These are phyloP conservation scores for Rhyzopertha dominica DNA, from an alignment of 1,140 invertebrate species.

Conservation along the genomic window DNA sequence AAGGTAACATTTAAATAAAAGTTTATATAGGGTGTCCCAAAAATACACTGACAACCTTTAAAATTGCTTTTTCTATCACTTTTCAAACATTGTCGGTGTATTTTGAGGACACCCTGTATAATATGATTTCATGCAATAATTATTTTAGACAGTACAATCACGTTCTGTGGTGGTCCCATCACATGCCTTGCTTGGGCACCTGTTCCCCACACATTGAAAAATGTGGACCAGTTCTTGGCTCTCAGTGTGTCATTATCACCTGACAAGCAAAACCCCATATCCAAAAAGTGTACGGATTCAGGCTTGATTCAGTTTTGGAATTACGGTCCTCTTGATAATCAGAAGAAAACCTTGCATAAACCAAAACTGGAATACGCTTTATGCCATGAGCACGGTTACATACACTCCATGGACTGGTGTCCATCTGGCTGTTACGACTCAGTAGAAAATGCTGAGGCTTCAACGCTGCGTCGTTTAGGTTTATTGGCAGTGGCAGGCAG, in stretches of 20 bases:
- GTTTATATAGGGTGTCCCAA: constrained; percentile 1
- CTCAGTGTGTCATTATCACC: constrained; percentile 49
- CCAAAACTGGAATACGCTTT: constrained; percentile 53
- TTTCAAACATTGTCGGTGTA: too few species aligned
- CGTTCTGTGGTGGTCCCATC: constrained; percentile 59
- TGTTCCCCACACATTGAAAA: constrained; percentile 32
- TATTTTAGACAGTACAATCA: constrained; percentile 44
- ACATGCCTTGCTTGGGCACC: constrained; percentile 57
- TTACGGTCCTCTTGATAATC: constrained; percentile 46
- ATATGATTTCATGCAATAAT: constrained; percentile 12
- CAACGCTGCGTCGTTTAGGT: constrained; percentile 52
- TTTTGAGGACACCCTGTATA: too few species aligned
- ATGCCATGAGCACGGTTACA: constrained; percentile 58
- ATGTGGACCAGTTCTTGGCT: constrained; percentile 51
- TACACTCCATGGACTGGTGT: constrained; percentile 71
- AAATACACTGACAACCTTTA: not conserved
- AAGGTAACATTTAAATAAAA: too few species aligned
- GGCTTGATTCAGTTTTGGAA: constrained; percentile 59
- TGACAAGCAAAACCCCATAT: constrained; percentile 44
- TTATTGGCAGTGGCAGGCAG: constrained; percentile 64
- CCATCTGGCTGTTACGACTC: constrained; percentile 60
- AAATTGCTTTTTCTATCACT: too few species aligned
- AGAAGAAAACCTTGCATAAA: constrained; percentile 14
- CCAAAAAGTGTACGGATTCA: constrained; percentile 41
- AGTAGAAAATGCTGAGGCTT: constrained; percentile 12